Conservation (phyloP, 1,140 invertebrate genomes). For the Gryon sp. region DNA sequence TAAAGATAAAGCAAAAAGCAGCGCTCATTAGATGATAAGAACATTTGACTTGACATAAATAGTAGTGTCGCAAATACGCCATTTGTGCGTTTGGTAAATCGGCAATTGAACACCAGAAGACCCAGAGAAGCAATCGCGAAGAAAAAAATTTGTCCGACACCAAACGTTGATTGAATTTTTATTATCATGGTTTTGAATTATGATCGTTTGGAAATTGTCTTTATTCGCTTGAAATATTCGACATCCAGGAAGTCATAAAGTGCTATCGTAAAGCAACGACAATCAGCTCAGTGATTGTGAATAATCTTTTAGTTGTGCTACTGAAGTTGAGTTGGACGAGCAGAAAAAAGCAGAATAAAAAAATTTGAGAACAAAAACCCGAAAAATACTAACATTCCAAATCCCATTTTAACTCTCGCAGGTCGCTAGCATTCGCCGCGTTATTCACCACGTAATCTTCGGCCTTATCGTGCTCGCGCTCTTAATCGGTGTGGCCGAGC, state of each 20-base stretch:
- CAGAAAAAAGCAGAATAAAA: slow-evolving; percentile 11
- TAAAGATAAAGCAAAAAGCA: slow-evolving; percentile 62
- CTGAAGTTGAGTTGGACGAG: slow-evolving; percentile 8
- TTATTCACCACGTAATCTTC: slow-evolving; percentile 64
- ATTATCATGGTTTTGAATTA: slow-evolving; percentile 28
- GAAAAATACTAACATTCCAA: slow-evolving; percentile 56
- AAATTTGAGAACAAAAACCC: background rate
- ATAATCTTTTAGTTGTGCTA: slow-evolving; percentile 33
- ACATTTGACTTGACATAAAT: slow-evolving; percentile 37
- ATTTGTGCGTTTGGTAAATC: slow-evolving; percentile 19
- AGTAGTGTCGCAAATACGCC: slow-evolving; percentile 25
- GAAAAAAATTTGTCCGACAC: background rate
- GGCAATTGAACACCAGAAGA: slow-evolving; percentile 14
- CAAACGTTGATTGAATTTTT: slow-evolving; percentile 28
- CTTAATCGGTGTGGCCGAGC: slow-evolving; percentile 58
- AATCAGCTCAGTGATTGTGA: slow-evolving; percentile 37
- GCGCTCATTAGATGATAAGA: slow-evolving; percentile 54
- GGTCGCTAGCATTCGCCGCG: slow-evolving; percentile 60
- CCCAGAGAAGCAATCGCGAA: too few relatives aligned
- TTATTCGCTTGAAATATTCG: slow-evolving; percentile 3
- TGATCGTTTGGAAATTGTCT: slow-evolving; percentile 22
- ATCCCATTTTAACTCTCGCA: slow-evolving; percentile 53
- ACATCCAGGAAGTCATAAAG: slow-evolving; percentile 13
- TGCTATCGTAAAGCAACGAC: slow-evolving; percentile 24
- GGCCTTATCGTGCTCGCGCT: slow-evolving; percentile 57